Evolutionary conservation across 2,113 vertebrate species (phyloP).

Genomic region (Petromus typicus): DNA sequence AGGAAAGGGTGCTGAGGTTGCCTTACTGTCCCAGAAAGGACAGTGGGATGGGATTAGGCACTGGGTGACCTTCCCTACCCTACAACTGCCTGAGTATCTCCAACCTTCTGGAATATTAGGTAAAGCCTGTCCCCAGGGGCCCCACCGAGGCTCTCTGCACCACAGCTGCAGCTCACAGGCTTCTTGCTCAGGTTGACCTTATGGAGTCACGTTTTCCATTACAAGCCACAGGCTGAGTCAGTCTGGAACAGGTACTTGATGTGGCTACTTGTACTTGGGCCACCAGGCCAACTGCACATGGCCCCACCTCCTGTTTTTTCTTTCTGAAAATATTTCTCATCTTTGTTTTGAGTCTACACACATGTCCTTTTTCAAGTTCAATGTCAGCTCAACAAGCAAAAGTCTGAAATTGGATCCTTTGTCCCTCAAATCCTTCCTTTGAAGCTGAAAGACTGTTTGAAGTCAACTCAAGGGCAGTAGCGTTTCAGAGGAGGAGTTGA

Average conservation of each 20-base stretch:
- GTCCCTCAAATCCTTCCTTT: not conserved
- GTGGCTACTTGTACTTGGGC: not conserved
- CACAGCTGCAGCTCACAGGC: not conserved
- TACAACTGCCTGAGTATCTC: not conserved
- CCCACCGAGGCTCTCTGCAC: not conserved
- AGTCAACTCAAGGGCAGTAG: not conserved
- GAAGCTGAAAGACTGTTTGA: not conserved
- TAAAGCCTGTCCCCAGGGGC: not conserved
- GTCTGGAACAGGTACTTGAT: not conserved
- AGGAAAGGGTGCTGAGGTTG: not conserved
- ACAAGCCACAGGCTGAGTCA: not conserved
- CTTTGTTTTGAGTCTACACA: not conserved
- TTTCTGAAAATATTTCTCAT: not conserved
- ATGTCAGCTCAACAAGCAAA: not conserved
- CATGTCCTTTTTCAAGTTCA: not conserved
- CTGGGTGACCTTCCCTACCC: too few relatives aligned
- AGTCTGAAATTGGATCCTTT: not conserved
- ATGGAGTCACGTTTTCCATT: not conserved
- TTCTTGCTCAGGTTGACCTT: not conserved
- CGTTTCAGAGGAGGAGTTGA: fast-evolving
- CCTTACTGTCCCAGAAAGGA: not conserved
- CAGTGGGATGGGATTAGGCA: too few relatives aligned
- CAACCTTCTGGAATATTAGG: not conserved
- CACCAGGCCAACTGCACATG: not conserved
- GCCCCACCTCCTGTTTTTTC: not conserved